Conservation (phyloP, 2,113 vertebrate genomes). For the Nerophis lumbriciformis region DNA sequence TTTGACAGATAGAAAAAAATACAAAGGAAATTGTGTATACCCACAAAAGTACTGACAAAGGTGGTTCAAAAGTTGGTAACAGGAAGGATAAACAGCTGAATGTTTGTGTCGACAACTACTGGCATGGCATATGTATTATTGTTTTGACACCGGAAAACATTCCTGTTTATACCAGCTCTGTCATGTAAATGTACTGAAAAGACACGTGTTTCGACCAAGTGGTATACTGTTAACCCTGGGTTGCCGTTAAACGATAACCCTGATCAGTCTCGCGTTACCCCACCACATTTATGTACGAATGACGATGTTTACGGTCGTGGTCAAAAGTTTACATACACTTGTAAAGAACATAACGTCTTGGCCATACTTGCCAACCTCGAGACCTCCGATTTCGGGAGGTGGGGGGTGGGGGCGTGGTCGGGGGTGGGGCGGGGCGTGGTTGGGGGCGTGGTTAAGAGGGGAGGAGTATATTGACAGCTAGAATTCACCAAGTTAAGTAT, state of each 20-base stretch:
- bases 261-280: not conserved
- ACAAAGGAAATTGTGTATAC: not conserved
- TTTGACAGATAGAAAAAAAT: not conserved
- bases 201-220: not conserved
- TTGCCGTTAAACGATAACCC: not conserved
- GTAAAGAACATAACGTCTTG: too few species aligned
- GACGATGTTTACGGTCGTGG: too few species aligned
- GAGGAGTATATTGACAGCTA: too few species aligned
- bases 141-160: not conserved
- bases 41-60: not conserved
- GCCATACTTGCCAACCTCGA: too few species aligned
- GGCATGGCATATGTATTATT: not conserved
- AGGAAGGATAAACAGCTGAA: too few species aligned
- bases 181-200: slow-evolving; percentile 1
- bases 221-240: not conserved
- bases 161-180: not conserved
- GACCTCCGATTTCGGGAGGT: too few species aligned
- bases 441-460: too few species aligned
- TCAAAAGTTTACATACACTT: too few species aligned
- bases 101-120: not conserved
- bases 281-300: too few species aligned
- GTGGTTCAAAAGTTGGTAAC: not conserved
- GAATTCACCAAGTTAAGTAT: too few species aligned
- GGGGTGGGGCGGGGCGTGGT: too few species aligned
- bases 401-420: too few species aligned